Evolutionary conservation across 2,797 vertebrate species (phyloP).

Genomic region (Linurgus olivaceus): DNA sequence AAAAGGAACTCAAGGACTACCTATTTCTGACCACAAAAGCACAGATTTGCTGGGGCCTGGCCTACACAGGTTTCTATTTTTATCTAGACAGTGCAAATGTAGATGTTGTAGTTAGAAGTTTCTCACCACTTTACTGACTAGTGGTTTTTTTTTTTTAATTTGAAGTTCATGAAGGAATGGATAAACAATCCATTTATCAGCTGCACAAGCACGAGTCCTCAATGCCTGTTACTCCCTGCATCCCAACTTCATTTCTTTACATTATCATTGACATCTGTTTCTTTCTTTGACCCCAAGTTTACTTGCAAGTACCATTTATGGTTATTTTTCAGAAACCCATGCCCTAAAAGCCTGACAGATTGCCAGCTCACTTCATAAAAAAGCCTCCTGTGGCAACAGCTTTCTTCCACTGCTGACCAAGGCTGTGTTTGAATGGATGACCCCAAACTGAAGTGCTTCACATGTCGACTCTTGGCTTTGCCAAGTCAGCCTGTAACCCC

Average conservation of each 20-base stretch:
- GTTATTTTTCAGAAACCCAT: not conserved
- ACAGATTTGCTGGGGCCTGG: not conserved
- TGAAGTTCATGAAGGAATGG: not conserved
- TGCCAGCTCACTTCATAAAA: slow-evolving; percentile 24
- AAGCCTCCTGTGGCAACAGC: not conserved
- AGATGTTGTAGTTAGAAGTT: not conserved
- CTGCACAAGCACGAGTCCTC: not conserved
- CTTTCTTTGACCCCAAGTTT: not conserved
- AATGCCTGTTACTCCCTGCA: not conserved
- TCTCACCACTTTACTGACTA: not conserved
- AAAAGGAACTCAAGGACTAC: not conserved
- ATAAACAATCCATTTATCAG: slow-evolving; percentile 16
- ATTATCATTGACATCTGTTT: slow-evolving; percentile 14
- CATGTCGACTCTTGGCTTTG: not conserved
- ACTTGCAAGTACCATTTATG: slow-evolving; percentile 18
- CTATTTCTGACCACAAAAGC: not conserved
- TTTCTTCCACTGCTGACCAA: not conserved
- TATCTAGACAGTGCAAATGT: not conserved
- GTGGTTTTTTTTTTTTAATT: not conserved
- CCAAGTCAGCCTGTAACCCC: not conserved
- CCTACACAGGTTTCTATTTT: slow-evolving; percentile 1
- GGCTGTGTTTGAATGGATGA: not conserved
- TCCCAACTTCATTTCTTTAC: not conserved
- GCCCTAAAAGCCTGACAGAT: not conserved
- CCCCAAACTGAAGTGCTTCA: not conserved